Evolutionary conservation across 2,888 invertebrate species (phyloP), one percentile per base, ranked within the genome.

Genomic region (Thera britannica): DNA sequence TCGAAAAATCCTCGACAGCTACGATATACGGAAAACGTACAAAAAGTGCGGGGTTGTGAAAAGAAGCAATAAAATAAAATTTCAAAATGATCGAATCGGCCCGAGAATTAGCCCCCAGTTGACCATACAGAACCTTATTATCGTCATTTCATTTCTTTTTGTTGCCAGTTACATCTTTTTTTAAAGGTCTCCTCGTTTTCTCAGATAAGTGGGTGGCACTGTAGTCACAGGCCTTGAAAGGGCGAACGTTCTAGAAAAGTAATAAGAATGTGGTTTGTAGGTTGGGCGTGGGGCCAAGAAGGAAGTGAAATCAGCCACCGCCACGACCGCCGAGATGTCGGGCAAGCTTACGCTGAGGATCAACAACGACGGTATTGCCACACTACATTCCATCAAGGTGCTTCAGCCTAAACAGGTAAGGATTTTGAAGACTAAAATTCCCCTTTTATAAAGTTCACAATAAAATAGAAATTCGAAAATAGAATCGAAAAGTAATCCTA

Each of bases 321-420:
- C 97, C 0, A 97, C 97, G 2, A 98, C 97, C 0, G 97, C 97
- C 1, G 97, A 97, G 90, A 97, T 98, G 97, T 94, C 95, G 61
- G 97, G 97, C 44, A 96, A 96, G 86, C 90, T 98, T 67, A 97
- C 96, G 79, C 92, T 98, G 73, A 94, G 96, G 77, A 96, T 98
- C 56, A 94, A 97, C 75, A 96, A 97, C 81, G 96, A 97, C 73
- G 96, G 97, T 3, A 96, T 96, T n/a, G 97, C 97, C 48, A 96
- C 97, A 11, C 89, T 98, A 67, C 97, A 97, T 86, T 96, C 97
- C 49, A 97, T 98, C 78, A 96, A 96, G 83, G 97, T 98, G 62
- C 94, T 97, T 70, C 97, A 98, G 83, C 97, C 97, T 6, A 97
- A 97, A 92, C 97, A 97, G 95, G 97, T 97, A 90, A 11, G 8